These are phyloP conservation scores for Hydropsyche betteni DNA, from an alignment of 2,888 invertebrate genomes.

Conservation along the genomic window DNA sequence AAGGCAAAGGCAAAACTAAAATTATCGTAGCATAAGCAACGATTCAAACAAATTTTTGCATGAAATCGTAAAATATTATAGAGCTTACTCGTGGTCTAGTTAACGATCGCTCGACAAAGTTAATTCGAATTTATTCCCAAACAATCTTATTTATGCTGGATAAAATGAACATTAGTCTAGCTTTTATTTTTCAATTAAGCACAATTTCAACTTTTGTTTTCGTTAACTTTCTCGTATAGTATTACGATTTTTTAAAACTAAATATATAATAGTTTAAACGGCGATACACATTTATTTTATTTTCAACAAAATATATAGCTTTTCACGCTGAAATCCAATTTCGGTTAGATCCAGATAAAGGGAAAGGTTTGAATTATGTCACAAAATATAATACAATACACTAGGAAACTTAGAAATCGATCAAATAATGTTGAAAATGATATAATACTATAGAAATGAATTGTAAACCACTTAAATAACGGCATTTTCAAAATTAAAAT, in stretches of 20 bases:
- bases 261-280: not conserved
- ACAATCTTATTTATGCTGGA: not conserved
- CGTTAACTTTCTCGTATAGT: not conserved
- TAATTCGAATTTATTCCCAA: not conserved
- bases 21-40: conserved; percentile 10
- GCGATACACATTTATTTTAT: conserved; percentile 4
- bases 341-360: conserved; percentile 22
- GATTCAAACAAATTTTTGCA: conserved; percentile 8
- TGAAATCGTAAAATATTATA: conserved; percentile 17
- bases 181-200: conserved; percentile 8
- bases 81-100: not conserved
- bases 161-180: not conserved
- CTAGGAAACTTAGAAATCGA: too few species aligned
- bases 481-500: not conserved
- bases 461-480: too few species aligned
- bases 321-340: conserved; percentile 16
- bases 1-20: conserved; percentile 31
- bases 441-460: too few species aligned
- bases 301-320: conserved; percentile 3
- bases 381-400: too few species aligned
- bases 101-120: conserved; percentile 4
- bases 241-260: not conserved
- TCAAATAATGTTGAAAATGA: too few species aligned
- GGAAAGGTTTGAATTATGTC: conserved; percentile 6
- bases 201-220: not conserved